Evolutionary conservation across 2,888 invertebrate genomes (phyloP).

Genomic region (Stenurella melanura): DNA sequence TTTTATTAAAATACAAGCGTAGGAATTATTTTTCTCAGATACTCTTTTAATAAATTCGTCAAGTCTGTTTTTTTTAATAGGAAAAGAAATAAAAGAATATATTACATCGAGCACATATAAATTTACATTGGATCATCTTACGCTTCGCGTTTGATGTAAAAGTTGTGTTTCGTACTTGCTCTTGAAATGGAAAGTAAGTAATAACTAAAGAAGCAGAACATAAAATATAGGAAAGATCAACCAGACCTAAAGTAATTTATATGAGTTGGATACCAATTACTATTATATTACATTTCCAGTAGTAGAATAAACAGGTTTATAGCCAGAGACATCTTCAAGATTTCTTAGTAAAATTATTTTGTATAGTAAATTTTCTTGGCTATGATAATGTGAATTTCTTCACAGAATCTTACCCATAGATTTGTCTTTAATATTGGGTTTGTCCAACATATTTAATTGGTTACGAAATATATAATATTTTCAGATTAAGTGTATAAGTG

Average conservation of each 20-base stretch:
- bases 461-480: too few species aligned
- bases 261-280: background rate
- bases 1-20: background rate
- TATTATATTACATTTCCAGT: too few species aligned
- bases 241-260: background rate
- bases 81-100: constrained; percentile 11
- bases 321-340: too few species aligned
- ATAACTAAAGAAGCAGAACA: background rate
- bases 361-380: too few species aligned
- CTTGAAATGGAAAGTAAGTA: background rate
- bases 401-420: too few species aligned
- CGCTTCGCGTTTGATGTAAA: constrained; percentile 13
- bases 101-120: background rate
- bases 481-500: too few species aligned
- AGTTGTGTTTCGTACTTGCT: constrained; percentile 6
- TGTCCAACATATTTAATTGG: too few species aligned
- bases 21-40: background rate
- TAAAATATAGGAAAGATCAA: constrained; percentile 5
- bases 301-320: too few species aligned
- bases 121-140: constrained; percentile 11
- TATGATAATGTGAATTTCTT: too few species aligned
- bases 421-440: too few species aligned
- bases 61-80: background rate
- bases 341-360: too few species aligned
- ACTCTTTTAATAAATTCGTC: background rate